Base-by-base conservation (phyloP, 2,888 invertebrate genomes). In the Lithosia quadra region DNA sequence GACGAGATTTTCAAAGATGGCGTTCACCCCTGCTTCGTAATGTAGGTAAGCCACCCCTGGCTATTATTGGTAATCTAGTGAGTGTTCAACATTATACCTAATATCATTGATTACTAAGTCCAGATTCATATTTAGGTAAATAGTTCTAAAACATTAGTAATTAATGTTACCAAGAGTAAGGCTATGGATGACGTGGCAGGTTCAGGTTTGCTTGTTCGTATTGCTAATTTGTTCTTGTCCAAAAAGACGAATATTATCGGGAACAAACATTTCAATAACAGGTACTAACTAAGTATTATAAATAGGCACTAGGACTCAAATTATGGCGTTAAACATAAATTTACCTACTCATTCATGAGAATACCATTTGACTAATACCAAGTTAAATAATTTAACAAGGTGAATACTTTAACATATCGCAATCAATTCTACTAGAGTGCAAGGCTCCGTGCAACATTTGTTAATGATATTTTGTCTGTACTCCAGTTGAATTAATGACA, bases 371-470 rank as follows among this genome's bases (percentile, higher is more conserved):
- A 15, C 22, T 21, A 60, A 36, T 36, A 11, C 9, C 7, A 61
- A 24, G 15, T 28, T 39, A 18, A 49, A 56, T 13, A 9, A 34
- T 36, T 21, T 33, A 49, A 39, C 39, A 57, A 15, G 34, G 21
- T 66, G 24, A 66, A 58, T 62, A 57, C 55, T 53, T 74, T 79
- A 86, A 77, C 86, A 86, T 36, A 84, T 68, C 21, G 74, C 72
- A 28, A 81, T 28, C 8, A 86, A 49, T 39, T 86, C 84, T 5
- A 75, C 3, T 7, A 79, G 18, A 2, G 84, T 72, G 66, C 86
- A 86, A 0, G 86, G 73, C 15, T 75, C 75, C 0, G 64, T 69
- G 58, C 86, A 86, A 56, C 86, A 86, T 49, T 66, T 76, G 21
- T 81, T 70, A 0, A 82, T 39, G 1, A 82, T 39, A n/a, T 65